These are phyloP conservation scores for Pica pica DNA, from an alignment of 2,113 vertebrate species.

Conservation along the genomic window DNA sequence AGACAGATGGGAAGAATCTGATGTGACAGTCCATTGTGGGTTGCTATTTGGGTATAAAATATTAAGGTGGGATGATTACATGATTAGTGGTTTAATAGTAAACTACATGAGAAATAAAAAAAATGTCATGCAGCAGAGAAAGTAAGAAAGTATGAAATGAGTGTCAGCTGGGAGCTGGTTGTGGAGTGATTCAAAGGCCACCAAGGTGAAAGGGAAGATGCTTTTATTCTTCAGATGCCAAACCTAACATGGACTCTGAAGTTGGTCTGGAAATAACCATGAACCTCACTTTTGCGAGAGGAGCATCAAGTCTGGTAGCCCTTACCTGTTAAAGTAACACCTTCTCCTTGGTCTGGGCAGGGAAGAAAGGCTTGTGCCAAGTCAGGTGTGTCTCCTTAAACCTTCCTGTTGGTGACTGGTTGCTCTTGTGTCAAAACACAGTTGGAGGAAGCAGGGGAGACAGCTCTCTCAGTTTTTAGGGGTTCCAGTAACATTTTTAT, in stretches of 20 bases:
- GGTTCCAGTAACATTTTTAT: neutral
- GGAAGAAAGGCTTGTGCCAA: neutral
- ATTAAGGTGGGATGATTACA: neutral
- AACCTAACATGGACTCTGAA: neutral
- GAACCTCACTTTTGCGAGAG: neutral
- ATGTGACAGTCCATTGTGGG: neutral
- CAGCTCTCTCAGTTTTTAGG: neutral
- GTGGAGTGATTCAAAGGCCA: neutral
- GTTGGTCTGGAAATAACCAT: neutral
- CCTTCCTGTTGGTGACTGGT: neutral
- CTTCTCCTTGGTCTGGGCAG: neutral
- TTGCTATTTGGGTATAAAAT: neutral
- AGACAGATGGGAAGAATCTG: neutral
- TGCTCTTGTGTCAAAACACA: neutral
- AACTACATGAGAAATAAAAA: neutral
- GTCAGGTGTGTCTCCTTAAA: neutral
- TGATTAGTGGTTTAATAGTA: neutral
- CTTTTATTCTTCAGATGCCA: neutral
- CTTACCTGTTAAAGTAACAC: neutral
- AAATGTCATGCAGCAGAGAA: neutral
- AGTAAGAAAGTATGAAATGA: neutral
- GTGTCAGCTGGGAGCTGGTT: neutral
- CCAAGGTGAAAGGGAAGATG: neutral
- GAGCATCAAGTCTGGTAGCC: neutral
- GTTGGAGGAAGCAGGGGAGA: neutral